Conservation (phyloP, 2,113 vertebrate genomes). For the Dasyurus viverrinus region DNA sequence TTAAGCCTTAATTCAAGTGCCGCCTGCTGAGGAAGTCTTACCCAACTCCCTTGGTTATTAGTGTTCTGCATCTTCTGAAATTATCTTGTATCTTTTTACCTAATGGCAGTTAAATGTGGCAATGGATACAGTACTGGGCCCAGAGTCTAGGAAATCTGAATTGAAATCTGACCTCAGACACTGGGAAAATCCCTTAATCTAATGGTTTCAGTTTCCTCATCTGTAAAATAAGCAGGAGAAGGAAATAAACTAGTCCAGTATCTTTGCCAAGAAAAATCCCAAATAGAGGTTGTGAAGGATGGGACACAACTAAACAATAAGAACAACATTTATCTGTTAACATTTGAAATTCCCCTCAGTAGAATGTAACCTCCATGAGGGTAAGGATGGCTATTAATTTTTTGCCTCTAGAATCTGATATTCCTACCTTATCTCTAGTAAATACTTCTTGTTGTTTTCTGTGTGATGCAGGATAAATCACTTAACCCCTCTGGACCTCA, state of each 20-base stretch:
- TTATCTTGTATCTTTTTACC: background rate
- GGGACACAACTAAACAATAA: background rate
- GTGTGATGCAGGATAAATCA: background rate
- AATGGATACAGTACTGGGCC: too few relatives aligned
- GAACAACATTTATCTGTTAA: background rate
- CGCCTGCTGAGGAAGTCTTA: background rate
- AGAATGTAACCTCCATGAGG: background rate
- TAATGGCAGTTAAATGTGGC: background rate
- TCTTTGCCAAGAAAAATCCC: background rate
- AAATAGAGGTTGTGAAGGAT: background rate
- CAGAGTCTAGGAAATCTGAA: background rate
- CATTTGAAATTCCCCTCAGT: background rate
- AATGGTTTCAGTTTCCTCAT: background rate
- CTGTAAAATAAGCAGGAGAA: background rate
- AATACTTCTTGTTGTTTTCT: background rate
- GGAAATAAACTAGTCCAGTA: background rate
- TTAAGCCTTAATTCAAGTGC: background rate
- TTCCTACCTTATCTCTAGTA: background rate
- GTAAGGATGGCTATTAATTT: background rate
- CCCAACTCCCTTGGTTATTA: background rate
- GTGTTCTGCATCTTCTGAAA: background rate
- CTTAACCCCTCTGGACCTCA: background rate
- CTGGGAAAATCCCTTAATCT: background rate
- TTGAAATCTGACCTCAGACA: background rate
- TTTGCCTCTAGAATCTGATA: background rate